Conservation (phyloP, 2,797 vertebrate genomes). For the Loriculus beryllinus region DNA sequence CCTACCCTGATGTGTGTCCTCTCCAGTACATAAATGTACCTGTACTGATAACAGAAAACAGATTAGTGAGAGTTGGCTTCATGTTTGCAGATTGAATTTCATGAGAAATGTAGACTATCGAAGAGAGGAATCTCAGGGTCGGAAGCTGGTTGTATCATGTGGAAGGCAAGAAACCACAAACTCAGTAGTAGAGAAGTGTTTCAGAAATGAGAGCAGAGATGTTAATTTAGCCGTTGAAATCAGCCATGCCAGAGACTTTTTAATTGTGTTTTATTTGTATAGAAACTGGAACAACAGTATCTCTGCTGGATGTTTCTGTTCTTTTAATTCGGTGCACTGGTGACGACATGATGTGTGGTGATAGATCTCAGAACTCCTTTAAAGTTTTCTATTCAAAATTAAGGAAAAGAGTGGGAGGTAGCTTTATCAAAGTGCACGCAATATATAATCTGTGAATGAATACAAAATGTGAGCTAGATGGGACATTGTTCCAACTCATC, state of each 20-base stretch:
- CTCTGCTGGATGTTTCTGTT: neutral
- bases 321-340: neutral
- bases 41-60: neutral
- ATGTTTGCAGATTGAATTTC: neutral
- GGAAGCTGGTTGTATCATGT: neutral
- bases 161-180: constrained; percentile 31
- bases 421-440: neutral
- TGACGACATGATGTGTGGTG: neutral
- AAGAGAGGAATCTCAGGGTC: neutral
- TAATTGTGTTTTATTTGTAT: neutral
- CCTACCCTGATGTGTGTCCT: neutral
- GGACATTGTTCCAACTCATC: neutral
- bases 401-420: neutral
- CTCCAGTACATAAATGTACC: neutral
- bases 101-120: neutral
- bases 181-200: neutral
- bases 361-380: neutral
- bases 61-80: neutral
- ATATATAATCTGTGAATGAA: neutral
- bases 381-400: neutral
- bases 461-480: neutral
- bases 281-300: neutral
- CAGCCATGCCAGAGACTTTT: neutral
- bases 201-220: neutral
- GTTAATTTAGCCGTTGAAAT: neutral